phyloP scores from a whole-genome alignment of 2,888 invertebrate genomes.

The Cyclophora albipunctata region DNA sequence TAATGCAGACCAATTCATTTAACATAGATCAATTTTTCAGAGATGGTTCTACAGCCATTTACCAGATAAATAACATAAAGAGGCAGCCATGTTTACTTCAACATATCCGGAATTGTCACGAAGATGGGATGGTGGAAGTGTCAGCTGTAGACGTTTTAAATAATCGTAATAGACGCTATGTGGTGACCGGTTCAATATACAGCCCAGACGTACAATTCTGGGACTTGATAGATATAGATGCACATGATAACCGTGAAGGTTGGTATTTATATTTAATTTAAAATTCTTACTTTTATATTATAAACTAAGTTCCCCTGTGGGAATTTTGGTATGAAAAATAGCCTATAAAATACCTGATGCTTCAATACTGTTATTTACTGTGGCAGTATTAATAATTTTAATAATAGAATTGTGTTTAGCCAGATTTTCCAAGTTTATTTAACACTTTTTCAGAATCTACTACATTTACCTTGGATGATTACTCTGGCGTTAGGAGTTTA shows the following conservation, averaged over 20 bases:
- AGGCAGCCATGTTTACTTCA: constrained; percentile 34
- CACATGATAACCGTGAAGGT: too few species aligned
- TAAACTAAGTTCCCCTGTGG: too few species aligned
- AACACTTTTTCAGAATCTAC: too few species aligned
- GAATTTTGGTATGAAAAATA: too few species aligned
- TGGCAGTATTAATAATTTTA: too few species aligned
- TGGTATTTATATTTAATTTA: constrained; percentile 3
- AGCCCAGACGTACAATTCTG: constrained; percentile 37
- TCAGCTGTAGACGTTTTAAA: constrained; percentile 49
- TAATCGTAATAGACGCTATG: constrained; percentile 19
- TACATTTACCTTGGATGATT: too few species aligned
- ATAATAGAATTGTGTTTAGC: too few species aligned
- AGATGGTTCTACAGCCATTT: constrained; percentile 54
- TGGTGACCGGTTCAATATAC: constrained; percentile 41
- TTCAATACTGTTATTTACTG: too few species aligned
- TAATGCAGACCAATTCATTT: too few species aligned
- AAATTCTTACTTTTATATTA: constrained; percentile 1
- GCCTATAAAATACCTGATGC: too few species aligned
- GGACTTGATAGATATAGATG: constrained; percentile 10
- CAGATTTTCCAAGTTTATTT: too few species aligned
- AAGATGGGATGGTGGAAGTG: constrained; percentile 49
- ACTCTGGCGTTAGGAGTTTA: too few species aligned
- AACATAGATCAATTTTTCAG: constrained; percentile 32
- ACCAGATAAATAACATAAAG: constrained; percentile 26
- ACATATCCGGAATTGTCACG: constrained; percentile 48